Evolutionary conservation across 2,888 invertebrate genomes (phyloP).

Genomic region (Limnephilus rhombicus): DNA sequence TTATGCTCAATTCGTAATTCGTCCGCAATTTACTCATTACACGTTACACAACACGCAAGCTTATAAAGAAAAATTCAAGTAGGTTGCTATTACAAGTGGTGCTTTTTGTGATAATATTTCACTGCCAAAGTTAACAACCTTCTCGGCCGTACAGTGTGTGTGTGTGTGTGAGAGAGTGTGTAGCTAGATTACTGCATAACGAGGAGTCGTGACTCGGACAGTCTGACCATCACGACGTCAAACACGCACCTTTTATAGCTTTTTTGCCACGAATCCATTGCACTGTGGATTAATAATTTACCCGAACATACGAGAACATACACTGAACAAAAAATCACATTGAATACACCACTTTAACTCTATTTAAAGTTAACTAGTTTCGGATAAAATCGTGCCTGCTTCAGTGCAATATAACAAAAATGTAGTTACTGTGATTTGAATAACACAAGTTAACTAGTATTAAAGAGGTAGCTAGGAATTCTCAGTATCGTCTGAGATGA

Average conservation of each 20-base stretch:
- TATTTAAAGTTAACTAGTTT: not conserved
- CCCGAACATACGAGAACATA: not conserved
- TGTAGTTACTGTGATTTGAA: too few species aligned
- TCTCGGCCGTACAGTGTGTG: too few species aligned
- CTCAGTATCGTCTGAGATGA: too few species aligned
- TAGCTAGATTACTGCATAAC: not conserved
- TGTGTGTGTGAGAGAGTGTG: not conserved
- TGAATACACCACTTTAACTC: not conserved
- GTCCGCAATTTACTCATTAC: not conserved
- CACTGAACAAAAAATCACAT: not conserved
- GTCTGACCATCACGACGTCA: not conserved
- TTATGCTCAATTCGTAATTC: not conserved
- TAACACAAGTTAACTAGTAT: too few species aligned
- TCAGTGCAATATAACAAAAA: too few species aligned
- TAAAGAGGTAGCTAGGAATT: too few species aligned
- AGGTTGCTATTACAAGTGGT: not conserved
- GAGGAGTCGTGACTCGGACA: not conserved
- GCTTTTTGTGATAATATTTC: not conserved
- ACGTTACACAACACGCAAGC: not conserved
- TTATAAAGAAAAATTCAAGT: not conserved
- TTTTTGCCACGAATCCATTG: not conserved
- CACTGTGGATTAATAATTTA: not conserved
- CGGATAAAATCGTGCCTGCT: not conserved
- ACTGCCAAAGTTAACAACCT: constrained; percentile 1
- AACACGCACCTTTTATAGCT: not conserved